Evolutionary conservation across 1,140 invertebrate genomes (phyloP).

Genomic region (Laodelphax striatellus): DNA sequence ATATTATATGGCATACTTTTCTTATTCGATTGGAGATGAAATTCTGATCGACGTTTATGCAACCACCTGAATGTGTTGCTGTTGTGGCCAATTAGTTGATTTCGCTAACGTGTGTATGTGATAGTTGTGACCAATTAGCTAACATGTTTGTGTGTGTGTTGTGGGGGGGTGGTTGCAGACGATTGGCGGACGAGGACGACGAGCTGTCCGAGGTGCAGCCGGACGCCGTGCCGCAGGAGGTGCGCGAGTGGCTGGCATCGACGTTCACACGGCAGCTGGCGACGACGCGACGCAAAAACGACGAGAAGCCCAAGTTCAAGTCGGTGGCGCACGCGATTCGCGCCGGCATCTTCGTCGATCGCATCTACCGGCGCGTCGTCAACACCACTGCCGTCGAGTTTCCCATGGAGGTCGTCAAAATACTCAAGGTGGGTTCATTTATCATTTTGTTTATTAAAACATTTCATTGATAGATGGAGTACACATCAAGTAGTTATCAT

Average conservation of each 20-base stretch:
- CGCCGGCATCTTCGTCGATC: slow-evolving; percentile 94
- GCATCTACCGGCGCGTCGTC: slow-evolving; percentile 82
- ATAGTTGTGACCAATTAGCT: no score
- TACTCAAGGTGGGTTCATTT: slow-evolving; percentile 65
- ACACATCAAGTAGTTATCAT: no score
- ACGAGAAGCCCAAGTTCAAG: slow-evolving; percentile 77
- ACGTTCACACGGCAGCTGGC: slow-evolving; percentile 90
- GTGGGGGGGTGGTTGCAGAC: slow-evolving; percentile 33
- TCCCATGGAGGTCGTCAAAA: slow-evolving; percentile 72
- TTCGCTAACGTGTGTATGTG: no score
- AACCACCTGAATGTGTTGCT: no score
- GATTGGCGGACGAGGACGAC: slow-evolving; percentile 80
- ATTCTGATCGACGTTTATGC: no score
- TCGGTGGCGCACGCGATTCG: slow-evolving; percentile 96
- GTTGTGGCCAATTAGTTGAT: no score
- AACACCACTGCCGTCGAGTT: slow-evolving; percentile 79
- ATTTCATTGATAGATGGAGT: no score
- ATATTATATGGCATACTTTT: no score
- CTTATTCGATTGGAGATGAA: no score
- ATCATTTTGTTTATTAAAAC: background rate
- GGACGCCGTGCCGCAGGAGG: slow-evolving; percentile 88
- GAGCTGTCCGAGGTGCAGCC: slow-evolving; percentile 91
- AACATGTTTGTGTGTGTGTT: background rate
- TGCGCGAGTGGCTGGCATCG: slow-evolving; percentile 91
- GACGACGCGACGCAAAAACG: slow-evolving; percentile 55